These are phyloP conservation scores for Actenoides hombroni DNA, from an alignment of 2,113 vertebrate species.

Conservation along the genomic window DNA sequence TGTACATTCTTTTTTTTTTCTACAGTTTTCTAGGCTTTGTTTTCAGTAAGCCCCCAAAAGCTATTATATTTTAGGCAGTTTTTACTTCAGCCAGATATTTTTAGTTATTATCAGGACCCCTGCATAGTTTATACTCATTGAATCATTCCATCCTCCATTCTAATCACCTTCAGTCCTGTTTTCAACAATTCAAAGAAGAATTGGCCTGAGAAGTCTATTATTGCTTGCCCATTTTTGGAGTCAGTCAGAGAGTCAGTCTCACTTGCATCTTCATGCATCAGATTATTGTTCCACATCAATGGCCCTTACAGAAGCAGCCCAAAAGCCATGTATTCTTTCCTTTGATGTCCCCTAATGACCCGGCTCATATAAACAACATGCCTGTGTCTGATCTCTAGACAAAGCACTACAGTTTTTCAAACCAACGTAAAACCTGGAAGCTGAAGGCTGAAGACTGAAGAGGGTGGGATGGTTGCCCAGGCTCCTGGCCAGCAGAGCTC, in stretches of 20 bases:
- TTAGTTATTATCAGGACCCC: not conserved
- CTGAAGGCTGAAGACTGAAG: not conserved
- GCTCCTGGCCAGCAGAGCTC: not conserved
- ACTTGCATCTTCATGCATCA: fast-evolving
- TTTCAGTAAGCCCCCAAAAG: not conserved
- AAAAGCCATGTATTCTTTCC: not conserved
- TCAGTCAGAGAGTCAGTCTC: not conserved
- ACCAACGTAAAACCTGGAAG: not conserved
- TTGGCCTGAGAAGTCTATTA: not conserved
- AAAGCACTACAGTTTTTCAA: not conserved
- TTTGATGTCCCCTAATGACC: not conserved
- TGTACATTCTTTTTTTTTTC: not conserved
- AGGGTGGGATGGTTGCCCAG: fast-evolving
- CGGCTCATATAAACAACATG: not conserved
- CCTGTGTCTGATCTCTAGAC: not conserved
- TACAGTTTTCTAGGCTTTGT: not conserved
- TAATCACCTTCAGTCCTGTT: not conserved
- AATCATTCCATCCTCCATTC: not conserved
- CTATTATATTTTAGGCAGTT: not conserved
- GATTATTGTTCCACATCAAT: not conserved
- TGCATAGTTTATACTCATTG: not conserved
- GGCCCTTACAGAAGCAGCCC: not conserved
- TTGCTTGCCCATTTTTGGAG: not conserved
- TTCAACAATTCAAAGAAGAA: not conserved
- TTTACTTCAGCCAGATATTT: not conserved